phyloP scores from a whole-genome alignment of 2,888 invertebrate genomes.

The Caenorhabditis virilis region DNA sequence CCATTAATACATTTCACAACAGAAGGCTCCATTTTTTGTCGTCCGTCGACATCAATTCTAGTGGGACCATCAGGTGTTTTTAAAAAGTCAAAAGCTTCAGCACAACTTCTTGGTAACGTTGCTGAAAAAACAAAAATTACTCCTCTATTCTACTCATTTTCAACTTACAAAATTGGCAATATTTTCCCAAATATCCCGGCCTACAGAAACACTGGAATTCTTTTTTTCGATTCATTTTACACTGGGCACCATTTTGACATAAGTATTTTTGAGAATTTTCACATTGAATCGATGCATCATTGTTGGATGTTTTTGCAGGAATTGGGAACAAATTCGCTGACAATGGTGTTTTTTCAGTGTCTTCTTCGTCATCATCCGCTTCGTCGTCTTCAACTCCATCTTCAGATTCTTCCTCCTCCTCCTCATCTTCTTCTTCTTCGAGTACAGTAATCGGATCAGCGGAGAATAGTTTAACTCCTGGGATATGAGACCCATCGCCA shows the following conservation, averaged over 20 bases:
- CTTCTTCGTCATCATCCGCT: conserved; percentile 3
- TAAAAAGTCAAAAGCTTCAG: conserved; percentile 54
- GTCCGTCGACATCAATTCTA: conserved; percentile 61
- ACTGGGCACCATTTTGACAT: conserved; percentile 50
- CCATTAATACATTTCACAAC: conserved; percentile 49
- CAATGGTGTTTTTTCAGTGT: neutral
- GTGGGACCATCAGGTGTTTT: conserved; percentile 54
- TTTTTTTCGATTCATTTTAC: conserved; percentile 18
- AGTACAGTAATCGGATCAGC: conserved; percentile 14
- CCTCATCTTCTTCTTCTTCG: conserved; percentile 1
- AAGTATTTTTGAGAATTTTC: conserved; percentile 42
- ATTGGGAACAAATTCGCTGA: conserved; percentile 25
- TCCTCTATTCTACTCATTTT: neutral
- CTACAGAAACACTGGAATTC: conserved; percentile 49
- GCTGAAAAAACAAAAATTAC: conserved; percentile 27
- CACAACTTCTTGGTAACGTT: conserved; percentile 55
- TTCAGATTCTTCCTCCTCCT: conserved; percentile 4
- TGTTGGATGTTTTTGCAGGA: conserved; percentile 15
- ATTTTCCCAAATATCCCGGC: conserved; percentile 54
- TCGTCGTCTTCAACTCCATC: conserved; percentile 7
- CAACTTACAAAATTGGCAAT: conserved; percentile 62
- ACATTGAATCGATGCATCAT: conserved; percentile 13
- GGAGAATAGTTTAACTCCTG: conserved; percentile 11
- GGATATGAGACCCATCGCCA: conserved; percentile 4
- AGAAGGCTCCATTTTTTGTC: conserved; percentile 42